Conservation (phyloP, 2,888 invertebrate species). For the Noctuana brunneofusca region DNA sequence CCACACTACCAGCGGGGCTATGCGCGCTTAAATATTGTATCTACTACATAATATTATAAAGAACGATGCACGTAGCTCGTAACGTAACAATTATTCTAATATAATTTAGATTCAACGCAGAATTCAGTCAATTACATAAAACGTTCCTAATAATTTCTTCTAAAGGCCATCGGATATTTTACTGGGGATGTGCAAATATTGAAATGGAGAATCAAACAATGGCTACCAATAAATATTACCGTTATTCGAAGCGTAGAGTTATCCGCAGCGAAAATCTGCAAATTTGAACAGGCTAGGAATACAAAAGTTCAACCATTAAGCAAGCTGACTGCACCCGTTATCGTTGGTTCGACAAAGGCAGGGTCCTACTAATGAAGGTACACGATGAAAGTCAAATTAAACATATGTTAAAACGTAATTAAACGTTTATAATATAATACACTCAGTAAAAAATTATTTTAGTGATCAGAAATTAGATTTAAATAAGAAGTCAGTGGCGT, state of each 20-base stretch:
- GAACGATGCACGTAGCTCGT: no score
- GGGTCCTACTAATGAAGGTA: neutral
- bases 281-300: constrained; percentile 52
- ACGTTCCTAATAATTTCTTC: neutral
- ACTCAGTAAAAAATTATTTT: no score
- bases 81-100: no score
- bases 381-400: neutral
- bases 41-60: no score
- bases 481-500: no score
- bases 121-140: neutral
- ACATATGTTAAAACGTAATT: neutral
- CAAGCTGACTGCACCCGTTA: constrained; percentile 41
- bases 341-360: neutral
- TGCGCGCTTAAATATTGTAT: no score
- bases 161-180: constrained; percentile 8
- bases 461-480: no score
- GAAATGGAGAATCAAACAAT: constrained; percentile 45
- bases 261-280: constrained; percentile 49
- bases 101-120: neutral
- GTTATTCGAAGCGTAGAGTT: constrained; percentile 34
- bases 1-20: no score
- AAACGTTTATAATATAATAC: no score
- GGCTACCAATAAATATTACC: constrained; percentile 44
- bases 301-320: constrained; percentile 59
- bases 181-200: constrained; percentile 38